phyloP scores from a whole-genome alignment of 2,797 vertebrate species.

The Parauchenoglanis ngamensis region DNA sequence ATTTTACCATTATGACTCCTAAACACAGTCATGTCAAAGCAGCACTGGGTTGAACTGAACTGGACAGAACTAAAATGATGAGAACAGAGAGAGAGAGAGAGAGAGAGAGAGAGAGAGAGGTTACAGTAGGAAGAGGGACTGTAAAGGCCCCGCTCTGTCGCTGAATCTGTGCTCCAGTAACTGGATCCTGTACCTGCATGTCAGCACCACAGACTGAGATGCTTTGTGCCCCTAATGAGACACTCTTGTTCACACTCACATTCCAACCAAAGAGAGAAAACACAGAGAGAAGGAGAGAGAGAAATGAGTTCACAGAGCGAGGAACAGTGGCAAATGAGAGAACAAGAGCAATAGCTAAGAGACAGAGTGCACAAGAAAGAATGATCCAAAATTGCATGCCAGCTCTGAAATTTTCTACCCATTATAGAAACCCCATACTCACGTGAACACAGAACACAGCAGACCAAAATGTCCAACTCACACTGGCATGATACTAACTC shows the following conservation, averaged over 20 bases:
- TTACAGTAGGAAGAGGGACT: neutral
- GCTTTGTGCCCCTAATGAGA: slow-evolving; percentile 78
- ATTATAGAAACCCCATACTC: slow-evolving; percentile 49
- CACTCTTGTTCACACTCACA: slow-evolving; percentile 52
- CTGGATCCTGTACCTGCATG: slow-evolving; percentile 68
- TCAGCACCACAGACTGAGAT: slow-evolving; percentile 72
- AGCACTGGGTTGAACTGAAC: neutral
- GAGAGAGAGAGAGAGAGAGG: neutral
- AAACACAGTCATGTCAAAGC: neutral
- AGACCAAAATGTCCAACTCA: slow-evolving; percentile 4
- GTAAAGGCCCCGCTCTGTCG: neutral
- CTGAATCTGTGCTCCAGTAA: slow-evolving; percentile 60
- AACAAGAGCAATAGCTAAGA: neutral
- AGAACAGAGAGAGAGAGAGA: neutral
- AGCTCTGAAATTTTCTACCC: slow-evolving; percentile 24
- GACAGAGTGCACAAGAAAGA: neutral
- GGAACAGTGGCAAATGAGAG: slow-evolving; percentile 20
- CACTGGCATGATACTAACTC: neutral
- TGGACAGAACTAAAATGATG: neutral
- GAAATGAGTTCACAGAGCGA: slow-evolving; percentile 11
- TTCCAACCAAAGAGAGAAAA: slow-evolving; percentile 49
- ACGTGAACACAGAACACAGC: slow-evolving; percentile 35
- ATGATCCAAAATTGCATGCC: slow-evolving; percentile 25
- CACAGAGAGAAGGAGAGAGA: slow-evolving; percentile 11
- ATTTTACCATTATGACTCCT: neutral